phyloP scores from a whole-genome alignment of 2,888 invertebrate species.

The Cosmia pyralina region DNA sequence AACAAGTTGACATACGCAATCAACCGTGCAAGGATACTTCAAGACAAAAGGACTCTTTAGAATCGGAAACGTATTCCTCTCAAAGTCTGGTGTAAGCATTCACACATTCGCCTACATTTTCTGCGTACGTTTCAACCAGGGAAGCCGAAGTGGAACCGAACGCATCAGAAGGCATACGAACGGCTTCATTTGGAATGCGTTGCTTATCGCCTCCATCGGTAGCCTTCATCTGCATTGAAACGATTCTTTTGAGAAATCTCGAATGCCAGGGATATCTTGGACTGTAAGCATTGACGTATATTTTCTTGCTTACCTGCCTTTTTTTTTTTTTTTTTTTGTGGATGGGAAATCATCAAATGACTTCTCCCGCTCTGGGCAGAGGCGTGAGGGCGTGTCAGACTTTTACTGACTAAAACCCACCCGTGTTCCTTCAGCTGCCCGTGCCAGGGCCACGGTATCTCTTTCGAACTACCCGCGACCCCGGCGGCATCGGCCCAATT shows the following conservation, averaged over 20 bases:
- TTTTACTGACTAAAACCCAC: too few relatives aligned
- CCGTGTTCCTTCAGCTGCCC: too few relatives aligned
- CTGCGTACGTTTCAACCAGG: slow-evolving; percentile 51
- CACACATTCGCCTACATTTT: slow-evolving; percentile 50
- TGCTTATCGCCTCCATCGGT: slow-evolving; percentile 52
- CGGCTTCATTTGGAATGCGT: slow-evolving; percentile 63
- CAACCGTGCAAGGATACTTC: slow-evolving; percentile 34
- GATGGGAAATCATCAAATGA: too few relatives aligned
- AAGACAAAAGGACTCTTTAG: slow-evolving; percentile 49
- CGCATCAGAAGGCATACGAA: slow-evolving; percentile 60
- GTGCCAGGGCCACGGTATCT: too few relatives aligned
- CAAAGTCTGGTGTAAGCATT: slow-evolving; percentile 56
- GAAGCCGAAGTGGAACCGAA: slow-evolving; percentile 41
- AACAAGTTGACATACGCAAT: slow-evolving; percentile 51
- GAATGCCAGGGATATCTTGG: slow-evolving; percentile 14
- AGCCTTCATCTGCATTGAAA: slow-evolving; percentile 59
- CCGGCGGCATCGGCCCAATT: too few relatives aligned
- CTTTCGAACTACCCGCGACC: too few relatives aligned
- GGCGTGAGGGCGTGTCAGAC: too few relatives aligned
- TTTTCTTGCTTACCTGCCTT: neutral
- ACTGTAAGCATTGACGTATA: neutral
- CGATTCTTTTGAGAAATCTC: slow-evolving; percentile 56
- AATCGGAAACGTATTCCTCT: slow-evolving; percentile 51
- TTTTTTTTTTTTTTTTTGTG: too few relatives aligned
- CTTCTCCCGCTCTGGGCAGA: too few relatives aligned